Evolutionary conservation across 2,113 vertebrate genomes (phyloP).

Genomic region (Clarias macrocephalus): DNA sequence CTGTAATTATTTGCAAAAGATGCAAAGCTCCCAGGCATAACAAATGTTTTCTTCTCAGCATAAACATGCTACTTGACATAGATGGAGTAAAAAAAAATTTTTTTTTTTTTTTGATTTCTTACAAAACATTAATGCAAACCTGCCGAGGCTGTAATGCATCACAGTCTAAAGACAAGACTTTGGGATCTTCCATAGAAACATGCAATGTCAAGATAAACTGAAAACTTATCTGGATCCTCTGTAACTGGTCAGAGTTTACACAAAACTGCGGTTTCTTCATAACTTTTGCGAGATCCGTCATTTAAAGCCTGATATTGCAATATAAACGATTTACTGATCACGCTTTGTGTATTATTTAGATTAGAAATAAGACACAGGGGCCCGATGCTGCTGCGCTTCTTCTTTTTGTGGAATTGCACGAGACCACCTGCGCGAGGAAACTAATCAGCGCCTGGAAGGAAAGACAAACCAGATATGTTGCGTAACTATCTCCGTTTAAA

Average conservation of each 20-base stretch:
- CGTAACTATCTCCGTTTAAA: neutral
- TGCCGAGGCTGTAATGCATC: neutral
- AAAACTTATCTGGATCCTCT: neutral
- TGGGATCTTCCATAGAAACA: neutral
- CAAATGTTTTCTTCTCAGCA: neutral
- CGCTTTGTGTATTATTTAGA: too few relatives aligned
- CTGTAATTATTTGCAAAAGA: slow-evolving; percentile 9
- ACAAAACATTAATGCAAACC: neutral
- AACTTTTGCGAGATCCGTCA: neutral
- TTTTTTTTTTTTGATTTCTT: too few relatives aligned
- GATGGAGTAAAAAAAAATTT: too few relatives aligned
- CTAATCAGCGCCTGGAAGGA: slow-evolving; percentile 8
- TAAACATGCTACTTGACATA: too few relatives aligned
- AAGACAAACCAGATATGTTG: neutral
- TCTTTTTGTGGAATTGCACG: neutral
- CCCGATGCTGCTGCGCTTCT: too few relatives aligned
- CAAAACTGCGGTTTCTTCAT: neutral
- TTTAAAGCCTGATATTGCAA: neutral
- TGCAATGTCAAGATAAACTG: neutral
- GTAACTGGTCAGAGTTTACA: neutral
- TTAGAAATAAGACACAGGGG: neutral
- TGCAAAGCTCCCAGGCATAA: neutral
- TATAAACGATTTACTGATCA: neutral
- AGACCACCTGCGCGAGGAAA: slow-evolving; percentile 7
- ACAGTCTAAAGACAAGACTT: neutral